These are phyloP conservation scores for Mormyrus proboscirostris DNA, from an alignment of 2,797 vertebrate species.

Conservation along the genomic window DNA sequence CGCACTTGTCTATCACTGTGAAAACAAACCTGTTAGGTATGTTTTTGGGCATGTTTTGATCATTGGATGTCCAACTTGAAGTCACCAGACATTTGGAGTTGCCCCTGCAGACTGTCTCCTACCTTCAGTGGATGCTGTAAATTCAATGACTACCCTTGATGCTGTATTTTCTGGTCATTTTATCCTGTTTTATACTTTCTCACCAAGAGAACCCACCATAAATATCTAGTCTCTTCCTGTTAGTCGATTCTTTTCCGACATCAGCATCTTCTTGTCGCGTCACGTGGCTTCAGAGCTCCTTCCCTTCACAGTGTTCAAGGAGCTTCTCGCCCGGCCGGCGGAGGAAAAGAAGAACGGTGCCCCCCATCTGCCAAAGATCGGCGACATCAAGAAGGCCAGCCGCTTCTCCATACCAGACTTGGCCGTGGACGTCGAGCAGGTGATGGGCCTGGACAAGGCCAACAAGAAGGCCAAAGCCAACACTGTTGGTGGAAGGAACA, in stretches of 20 bases:
- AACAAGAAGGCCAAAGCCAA: conserved; percentile 94
- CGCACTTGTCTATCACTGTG: conserved; percentile 98
- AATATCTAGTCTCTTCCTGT: neutral
- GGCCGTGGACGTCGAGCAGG: conserved; percentile 94
- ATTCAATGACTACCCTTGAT: neutral
- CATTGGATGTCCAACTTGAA: neutral
- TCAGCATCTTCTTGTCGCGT: neutral
- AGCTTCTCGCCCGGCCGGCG: conserved; percentile 83
- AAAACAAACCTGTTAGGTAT: conserved; percentile 98
- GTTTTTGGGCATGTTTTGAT: conserved; percentile 21
- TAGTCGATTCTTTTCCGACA: neutral
- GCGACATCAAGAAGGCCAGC: conserved; percentile 94
- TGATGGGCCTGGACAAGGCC: conserved; percentile 91
- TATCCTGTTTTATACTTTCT: neutral
- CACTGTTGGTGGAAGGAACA: conserved; percentile 94
- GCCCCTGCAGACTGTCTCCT: neutral
- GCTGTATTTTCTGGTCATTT: neutral
- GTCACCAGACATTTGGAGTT: neutral
- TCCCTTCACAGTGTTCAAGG: conserved; percentile 81
- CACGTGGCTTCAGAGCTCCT: neutral
- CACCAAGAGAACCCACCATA: neutral
- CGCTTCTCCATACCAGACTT: conserved; percentile 97
- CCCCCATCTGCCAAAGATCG: conserved; percentile 96
- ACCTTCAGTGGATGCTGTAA: neutral
- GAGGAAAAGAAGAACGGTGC: conserved; percentile 92